Base-by-base conservation (phyloP, 2,113 vertebrate species). In the Phalacrocorax pelagicus region DNA sequence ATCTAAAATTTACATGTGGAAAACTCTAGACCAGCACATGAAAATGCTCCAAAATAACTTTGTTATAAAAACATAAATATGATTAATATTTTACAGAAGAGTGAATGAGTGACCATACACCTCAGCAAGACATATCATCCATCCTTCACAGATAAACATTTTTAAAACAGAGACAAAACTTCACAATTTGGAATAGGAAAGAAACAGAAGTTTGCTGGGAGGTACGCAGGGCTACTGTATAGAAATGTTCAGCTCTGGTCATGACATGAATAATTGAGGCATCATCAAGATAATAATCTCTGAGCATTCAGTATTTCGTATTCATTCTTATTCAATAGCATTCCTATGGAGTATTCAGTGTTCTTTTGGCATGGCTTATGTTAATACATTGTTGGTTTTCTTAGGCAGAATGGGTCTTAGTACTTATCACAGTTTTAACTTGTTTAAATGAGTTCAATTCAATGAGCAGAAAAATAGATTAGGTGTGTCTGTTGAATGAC, bases 251-350 rank as follows among this genome's bases (percentile, higher is more conserved):
- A 90, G 74, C 58, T 90, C 18, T 78, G 69, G 47, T 74, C 44
- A 73, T 79, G 75, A 29, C 82, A 81, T 71, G 72, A 83, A 74
- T 88, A 88, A 91, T 27, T 66, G 69, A 86, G 63, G 52, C 91
- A 86, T 85, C 81, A 82, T 42, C 67, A 82, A 82, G 90, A 95
- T 82, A 88, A 90, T 87, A 75, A 92, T 88, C 65, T 96, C 65
- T 86, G 84, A 61, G 58, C 54, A 82, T 93, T 95, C 66, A 94
- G 7, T 94, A 90, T 90, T 96, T 92, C 77, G 81, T 92, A 96
- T 86, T 92, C 86, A 89, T 92, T 95, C 83, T 91, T 78, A 74
- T 67, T 89, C 83, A 97, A 72, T 89, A 91, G 89, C 52, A 67
- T 91, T 91, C 61, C 38, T 91, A 67, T 32, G 65, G 77, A 91